phyloP scores from a whole-genome alignment of 2,797 vertebrate genomes.

The Epinephelus awoara region DNA sequence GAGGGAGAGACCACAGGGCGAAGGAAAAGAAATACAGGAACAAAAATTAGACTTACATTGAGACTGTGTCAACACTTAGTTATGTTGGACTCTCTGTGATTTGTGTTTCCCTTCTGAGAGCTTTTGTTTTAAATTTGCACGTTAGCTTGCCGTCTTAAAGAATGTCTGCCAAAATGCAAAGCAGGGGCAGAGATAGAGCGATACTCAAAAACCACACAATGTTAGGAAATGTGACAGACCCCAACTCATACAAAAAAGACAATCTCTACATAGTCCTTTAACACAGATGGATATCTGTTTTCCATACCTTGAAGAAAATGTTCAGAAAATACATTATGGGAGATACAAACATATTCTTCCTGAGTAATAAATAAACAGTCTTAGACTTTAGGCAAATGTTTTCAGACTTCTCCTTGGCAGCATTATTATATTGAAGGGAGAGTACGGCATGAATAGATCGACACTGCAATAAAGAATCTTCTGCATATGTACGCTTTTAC shows the following conservation, averaged over 20 bases:
- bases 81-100: constrained; percentile 21
- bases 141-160: constrained; percentile 14
- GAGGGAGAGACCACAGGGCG: constrained; percentile 7
- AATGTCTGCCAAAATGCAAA: constrained; percentile 39
- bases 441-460: background rate
- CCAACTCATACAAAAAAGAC: background rate
- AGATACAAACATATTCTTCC: background rate
- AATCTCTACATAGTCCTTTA: background rate
- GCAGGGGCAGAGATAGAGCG: constrained; percentile 13
- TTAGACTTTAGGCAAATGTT: background rate
- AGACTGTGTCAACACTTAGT: constrained; percentile 55
- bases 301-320: background rate
- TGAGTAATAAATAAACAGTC: background rate
- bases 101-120: background rate
- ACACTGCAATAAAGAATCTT: background rate
- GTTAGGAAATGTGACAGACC: background rate
- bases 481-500: background rate
- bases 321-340: background rate
- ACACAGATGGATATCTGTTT: background rate
- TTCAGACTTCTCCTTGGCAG: background rate
- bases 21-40: constrained; percentile 16
- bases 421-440: background rate
- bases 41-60: constrained; percentile 27
- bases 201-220: background rate
- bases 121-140: constrained; percentile 1